Conservation (phyloP, 2,888 invertebrate species). For the Biston betularia region DNA sequence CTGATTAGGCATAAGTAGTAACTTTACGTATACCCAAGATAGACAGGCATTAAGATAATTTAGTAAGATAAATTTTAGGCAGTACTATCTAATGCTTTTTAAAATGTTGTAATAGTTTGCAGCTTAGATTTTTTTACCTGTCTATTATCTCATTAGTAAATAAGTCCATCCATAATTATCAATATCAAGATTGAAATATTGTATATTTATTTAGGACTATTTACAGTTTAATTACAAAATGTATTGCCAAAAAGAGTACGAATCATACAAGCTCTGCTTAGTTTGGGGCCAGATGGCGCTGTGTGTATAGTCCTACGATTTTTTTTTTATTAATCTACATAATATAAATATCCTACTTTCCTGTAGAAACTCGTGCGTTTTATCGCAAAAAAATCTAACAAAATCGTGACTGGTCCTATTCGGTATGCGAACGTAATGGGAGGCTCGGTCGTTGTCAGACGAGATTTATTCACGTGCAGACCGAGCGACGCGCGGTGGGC, state of each 20-base stretch:
- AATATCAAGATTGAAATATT: neutral
- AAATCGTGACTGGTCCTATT: conserved; percentile 43
- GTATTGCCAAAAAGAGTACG: neutral
- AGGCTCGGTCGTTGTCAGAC: conserved; percentile 63
- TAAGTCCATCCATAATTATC: neutral
- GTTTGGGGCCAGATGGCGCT: no score
- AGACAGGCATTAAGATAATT: no score
- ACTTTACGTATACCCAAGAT: no score
- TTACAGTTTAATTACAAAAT: neutral
- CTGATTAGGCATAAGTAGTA: no score
- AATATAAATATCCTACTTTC: neutral
- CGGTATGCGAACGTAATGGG: conserved; percentile 39
- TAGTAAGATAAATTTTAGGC: no score
- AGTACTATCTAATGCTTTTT: no score
- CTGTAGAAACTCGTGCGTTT: conserved; percentile 2
- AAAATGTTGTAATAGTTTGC: no score
- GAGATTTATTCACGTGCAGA: conserved; percentile 74
- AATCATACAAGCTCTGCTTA: no score
- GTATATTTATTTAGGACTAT: neutral
- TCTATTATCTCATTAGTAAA: no score
- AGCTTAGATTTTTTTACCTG: no score
- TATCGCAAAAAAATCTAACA: conserved; percentile 28
- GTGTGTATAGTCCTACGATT: no score
- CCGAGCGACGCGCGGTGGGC: conserved; percentile 61
- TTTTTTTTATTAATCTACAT: no score